phyloP scores from a whole-genome alignment of 2,888 invertebrate genomes.

The Ectobius pallidus region DNA sequence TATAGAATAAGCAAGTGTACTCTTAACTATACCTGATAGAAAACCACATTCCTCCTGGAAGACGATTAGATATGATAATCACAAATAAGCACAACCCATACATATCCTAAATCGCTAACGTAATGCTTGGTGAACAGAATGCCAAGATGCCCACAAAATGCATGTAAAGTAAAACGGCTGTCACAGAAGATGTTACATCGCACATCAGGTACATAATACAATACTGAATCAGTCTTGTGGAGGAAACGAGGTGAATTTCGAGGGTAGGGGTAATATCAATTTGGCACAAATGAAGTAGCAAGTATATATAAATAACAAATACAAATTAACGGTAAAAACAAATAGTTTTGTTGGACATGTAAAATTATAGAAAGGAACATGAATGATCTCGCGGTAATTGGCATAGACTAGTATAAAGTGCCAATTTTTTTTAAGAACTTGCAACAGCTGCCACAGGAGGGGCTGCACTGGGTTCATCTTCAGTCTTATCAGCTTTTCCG shows the following conservation, averaged over 20 bases:
- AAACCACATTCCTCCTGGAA: neutral
- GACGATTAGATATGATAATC: neutral
- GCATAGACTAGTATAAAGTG: neutral
- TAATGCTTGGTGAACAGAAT: neutral
- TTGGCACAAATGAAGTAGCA: constrained; percentile 15
- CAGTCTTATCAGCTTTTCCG: constrained; percentile 27
- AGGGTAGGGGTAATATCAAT: neutral
- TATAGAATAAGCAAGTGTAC: neutral
- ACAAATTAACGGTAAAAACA: constrained; percentile 14
- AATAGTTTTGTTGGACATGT: neutral
- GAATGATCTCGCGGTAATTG: neutral
- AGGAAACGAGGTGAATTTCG: neutral
- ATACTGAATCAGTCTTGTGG: constrained; percentile 25
- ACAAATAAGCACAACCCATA: constrained; percentile 5
- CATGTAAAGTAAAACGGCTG: neutral
- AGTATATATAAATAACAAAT: constrained; percentile 25
- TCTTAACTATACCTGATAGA: neutral
- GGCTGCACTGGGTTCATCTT: constrained; percentile 3
- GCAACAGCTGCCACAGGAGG: neutral
- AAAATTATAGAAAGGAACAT: constrained; percentile 22
- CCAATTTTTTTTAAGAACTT: neutral
- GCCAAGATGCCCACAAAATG: neutral
- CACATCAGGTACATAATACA: constrained; percentile 21
- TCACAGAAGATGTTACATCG: constrained; percentile 1
- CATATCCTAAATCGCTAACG: neutral